Base-by-base conservation (phyloP, 2,113 vertebrate species). In the Toxostoma redivivum region DNA sequence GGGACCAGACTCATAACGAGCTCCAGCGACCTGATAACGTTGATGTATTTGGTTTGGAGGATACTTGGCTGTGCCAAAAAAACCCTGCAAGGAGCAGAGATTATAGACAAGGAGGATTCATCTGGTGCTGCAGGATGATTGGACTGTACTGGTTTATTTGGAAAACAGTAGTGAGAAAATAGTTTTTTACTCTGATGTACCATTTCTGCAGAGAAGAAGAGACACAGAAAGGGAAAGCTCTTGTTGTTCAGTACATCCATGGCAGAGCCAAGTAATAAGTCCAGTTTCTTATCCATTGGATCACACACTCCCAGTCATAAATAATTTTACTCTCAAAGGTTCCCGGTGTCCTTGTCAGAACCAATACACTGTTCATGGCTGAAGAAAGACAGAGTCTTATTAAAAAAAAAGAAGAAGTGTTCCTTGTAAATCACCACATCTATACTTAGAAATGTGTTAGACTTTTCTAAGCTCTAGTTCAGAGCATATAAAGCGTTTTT, bases 371-470 rank as follows among this genome's bases (percentile, higher is more conserved):
- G 54, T 57, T 85, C 82, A 42, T 33, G 28, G 62, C 44, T 96
- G 93, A 90, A 48, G 85, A 90, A 95, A 88, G 80, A 82, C 92
- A 95, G 92, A 90, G 64, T 70, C 79, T 78, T 90, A 92, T 72
- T n/a, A n/a, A 94, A 93, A 91, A 92, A 73, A 2, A 82, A 94
- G 86, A 90, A 95, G 92, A 92, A 87, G 45, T 44, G 47, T 47
- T 77, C 53, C 90, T 67, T 5, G 7, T 94, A 95, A 96, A 96
- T 96, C 88, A 95, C 80, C 20, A 19, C 53, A 60, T 60, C 93
- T 94, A 94, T 94, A 95, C 93, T 96, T 96, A 90, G 95, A 86
- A 96, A 90, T 50, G 56, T 56, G 61, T 83, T 92, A 88, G 91
- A 77, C 61, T 60, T 60, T 92, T 78, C 82, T 83, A 56, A 93